Percentiles rank a stretch among this genome's conserved stretches.
These are phyloP conservation scores for Colaptes auratus DNA, from an alignment of 2,113 vertebrate genomes.

Conservation along the genomic window DNA sequence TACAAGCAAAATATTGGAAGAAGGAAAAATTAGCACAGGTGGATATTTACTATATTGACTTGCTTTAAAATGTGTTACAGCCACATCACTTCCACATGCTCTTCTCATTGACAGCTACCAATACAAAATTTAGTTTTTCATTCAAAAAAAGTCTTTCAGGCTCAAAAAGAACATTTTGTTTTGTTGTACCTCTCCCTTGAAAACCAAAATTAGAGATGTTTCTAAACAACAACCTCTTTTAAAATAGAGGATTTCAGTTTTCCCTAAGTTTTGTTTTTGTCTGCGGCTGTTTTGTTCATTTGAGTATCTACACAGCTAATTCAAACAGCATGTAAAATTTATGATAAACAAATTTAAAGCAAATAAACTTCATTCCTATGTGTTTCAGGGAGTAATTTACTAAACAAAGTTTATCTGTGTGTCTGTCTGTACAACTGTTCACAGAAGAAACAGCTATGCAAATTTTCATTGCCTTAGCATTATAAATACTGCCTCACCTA, in stretches of 20 bases:
- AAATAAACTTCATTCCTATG: background rate
- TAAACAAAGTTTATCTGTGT: background rate
- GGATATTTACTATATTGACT: background rate
- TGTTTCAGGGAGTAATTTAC: background rate
- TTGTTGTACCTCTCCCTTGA: background rate
- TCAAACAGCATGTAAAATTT: background rate
- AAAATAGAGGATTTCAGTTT: background rate
- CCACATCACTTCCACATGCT: background rate
- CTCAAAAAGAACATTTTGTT: background rate
- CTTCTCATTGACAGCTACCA: background rate
- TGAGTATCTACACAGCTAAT: background rate
- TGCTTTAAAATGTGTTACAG: background rate
- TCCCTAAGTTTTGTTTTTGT: background rate
- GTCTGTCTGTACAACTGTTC: background rate
- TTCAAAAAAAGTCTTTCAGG: background rate
- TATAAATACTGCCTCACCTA: slow-evolving; percentile 27
- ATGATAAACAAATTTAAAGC: background rate
- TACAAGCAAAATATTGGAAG: background rate
- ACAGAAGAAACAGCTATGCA: background rate
- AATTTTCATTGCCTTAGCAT: slow-evolving; percentile 27
- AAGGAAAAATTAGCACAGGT: background rate
- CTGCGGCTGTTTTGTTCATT: background rate
- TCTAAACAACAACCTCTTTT: background rate
- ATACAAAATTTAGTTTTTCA: background rate
- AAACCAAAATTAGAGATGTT: background rate